Evolutionary conservation across 2,888 invertebrate genomes (phyloP).

Genomic region (Cataglyphis rosenhaueri): DNA sequence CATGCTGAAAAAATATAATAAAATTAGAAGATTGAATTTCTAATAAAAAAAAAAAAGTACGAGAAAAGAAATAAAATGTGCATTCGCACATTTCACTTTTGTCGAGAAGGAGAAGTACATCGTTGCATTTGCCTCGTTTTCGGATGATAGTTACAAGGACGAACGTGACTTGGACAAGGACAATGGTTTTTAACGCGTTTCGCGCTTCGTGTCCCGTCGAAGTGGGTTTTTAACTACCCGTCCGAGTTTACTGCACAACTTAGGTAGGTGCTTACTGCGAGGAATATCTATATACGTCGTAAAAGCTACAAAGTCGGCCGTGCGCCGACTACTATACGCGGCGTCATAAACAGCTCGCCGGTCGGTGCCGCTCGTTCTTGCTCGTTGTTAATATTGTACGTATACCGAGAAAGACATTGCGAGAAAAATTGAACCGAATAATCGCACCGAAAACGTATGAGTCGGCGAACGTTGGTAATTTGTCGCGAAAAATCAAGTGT

Average conservation of each 20-base stretch:
- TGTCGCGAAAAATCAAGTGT: not conserved
- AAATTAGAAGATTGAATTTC: not conserved
- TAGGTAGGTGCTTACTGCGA: constrained; percentile 54
- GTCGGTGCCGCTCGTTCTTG: constrained; percentile 30
- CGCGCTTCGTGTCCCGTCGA: constrained; percentile 20
- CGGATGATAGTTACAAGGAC: constrained; percentile 17
- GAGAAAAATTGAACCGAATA: constrained; percentile 20
- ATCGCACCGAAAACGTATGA: not conserved
- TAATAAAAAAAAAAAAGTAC: not conserved
- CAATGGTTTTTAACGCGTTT: constrained; percentile 30
- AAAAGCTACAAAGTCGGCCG: constrained; percentile 57
- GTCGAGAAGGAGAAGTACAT: not conserved
- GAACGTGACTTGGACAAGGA: constrained; percentile 23
- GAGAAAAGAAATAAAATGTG: not conserved
- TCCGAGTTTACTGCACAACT: constrained; percentile 48
- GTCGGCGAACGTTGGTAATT: constrained; percentile 1
- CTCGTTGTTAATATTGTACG: constrained; percentile 23
- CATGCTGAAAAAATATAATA: not conserved
- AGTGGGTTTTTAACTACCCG: constrained; percentile 61
- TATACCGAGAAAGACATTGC: not conserved
- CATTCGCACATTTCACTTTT: not conserved
- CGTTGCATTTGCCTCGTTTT: constrained; percentile 13
- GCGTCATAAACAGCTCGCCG: constrained; percentile 39
- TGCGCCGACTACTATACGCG: constrained; percentile 56
- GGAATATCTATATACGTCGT: constrained; percentile 61